A percentile compares a stretch with the other conserved stretches of the same genome.
These are phyloP conservation scores for Melanotus villosus DNA, from an alignment of 2,888 invertebrate species.

Conservation along the genomic window DNA sequence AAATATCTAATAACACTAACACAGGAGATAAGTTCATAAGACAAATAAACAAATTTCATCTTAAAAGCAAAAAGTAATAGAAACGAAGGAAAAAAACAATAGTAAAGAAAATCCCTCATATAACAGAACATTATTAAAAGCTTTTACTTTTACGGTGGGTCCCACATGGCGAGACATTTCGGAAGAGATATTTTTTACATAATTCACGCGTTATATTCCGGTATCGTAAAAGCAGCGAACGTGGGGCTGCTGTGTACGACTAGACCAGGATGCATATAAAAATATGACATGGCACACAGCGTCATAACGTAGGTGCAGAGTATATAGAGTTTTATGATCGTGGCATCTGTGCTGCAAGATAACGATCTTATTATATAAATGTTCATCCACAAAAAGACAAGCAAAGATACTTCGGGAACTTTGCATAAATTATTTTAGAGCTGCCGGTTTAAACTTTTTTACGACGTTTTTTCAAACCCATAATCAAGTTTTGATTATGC, in stretches of 20 bases:
- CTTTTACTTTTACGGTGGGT: constrained; percentile 41
- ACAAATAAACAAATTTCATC: constrained; percentile 36
- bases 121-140: constrained; percentile 43
- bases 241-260: constrained; percentile 37
- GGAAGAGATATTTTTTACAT: constrained; percentile 46
- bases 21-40: constrained; percentile 21
- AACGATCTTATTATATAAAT: constrained; percentile 44
- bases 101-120: constrained; percentile 35
- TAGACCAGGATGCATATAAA: constrained; percentile 45
- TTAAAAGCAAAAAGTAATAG: constrained; percentile 29
- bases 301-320: constrained; percentile 44
- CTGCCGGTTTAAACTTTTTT: no score
- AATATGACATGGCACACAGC: constrained; percentile 42
- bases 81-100: constrained; percentile 32
- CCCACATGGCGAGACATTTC: constrained; percentile 43
- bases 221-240: constrained; percentile 44
- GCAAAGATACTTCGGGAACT: neutral
- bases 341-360: constrained; percentile 46
- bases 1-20: constrained; percentile 6
- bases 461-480: no score
- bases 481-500: no score
- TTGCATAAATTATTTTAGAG: neutral
- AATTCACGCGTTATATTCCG: constrained; percentile 47
- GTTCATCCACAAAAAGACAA: constrained; percentile 19
- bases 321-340: constrained; percentile 43